Evolutionary conservation across 2,113 vertebrate species (phyloP).

Genomic region (Centropristis striata): DNA sequence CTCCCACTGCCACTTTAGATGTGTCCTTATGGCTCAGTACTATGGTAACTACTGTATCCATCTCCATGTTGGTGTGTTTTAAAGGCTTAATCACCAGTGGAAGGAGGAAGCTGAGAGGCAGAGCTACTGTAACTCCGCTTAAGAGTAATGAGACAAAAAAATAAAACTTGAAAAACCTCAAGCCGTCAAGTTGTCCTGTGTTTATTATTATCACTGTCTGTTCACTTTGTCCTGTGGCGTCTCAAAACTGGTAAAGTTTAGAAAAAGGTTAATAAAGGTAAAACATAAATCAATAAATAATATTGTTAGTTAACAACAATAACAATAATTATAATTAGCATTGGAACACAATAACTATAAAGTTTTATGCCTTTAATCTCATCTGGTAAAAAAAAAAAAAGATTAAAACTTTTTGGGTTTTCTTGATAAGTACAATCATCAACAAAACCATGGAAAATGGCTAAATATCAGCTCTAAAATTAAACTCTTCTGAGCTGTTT

Average conservation of each 20-base stretch:
- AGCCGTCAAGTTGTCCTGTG: constrained; percentile 13
- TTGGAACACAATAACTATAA: background rate
- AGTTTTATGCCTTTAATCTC: background rate
- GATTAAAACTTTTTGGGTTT: background rate
- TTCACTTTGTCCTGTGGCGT: background rate
- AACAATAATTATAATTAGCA: too few species aligned
- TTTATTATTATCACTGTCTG: background rate
- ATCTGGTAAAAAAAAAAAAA: background rate
- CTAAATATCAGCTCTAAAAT: too few species aligned
- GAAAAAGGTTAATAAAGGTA: background rate
- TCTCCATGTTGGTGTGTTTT: constrained; percentile 74
- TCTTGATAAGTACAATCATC: too few species aligned
- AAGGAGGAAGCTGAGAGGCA: constrained; percentile 64
- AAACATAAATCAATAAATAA: background rate
- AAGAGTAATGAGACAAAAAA: constrained; percentile 66
- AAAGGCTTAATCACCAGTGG: constrained; percentile 69
- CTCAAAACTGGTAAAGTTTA: background rate
- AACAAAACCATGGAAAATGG: too few species aligned
- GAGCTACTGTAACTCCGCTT: constrained; percentile 74
- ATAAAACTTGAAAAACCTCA: constrained; percentile 78
- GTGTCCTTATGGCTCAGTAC: constrained; percentile 71
- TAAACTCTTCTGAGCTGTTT: too few species aligned
- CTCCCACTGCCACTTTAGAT: constrained; percentile 74
- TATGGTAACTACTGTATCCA: constrained; percentile 79
- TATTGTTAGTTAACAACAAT: background rate